These are phyloP conservation scores for Neosalanx taihuensis DNA, from an alignment of 2,797 vertebrate species.

Conservation along the genomic window DNA sequence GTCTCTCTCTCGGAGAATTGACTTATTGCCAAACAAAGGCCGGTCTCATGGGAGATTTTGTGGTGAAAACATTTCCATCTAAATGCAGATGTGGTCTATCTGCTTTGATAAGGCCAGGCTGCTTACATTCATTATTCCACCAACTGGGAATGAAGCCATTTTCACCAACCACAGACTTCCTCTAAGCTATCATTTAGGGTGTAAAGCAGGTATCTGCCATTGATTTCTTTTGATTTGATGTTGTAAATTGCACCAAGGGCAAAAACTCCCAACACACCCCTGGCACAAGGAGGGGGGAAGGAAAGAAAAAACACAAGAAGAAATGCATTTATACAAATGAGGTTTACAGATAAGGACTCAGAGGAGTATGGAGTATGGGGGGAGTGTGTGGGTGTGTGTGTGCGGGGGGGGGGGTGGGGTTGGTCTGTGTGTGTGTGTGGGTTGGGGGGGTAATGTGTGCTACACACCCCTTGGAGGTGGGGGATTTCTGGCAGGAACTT, in stretches of 20 bases:
- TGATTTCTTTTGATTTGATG: conserved; percentile 57
- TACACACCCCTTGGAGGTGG: conserved; percentile 29
- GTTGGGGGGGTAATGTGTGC: background rate
- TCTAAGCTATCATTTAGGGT: conserved; percentile 47
- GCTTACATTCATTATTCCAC: conserved; percentile 66
- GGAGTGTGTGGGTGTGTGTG: conserved; percentile 9
- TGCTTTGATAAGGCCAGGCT: conserved; percentile 32
- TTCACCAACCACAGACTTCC: conserved; percentile 33
- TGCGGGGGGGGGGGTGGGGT: no score
- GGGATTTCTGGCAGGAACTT: conserved; percentile 18
- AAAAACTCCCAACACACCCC: conserved; percentile 5
- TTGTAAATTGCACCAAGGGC: conserved; percentile 40
- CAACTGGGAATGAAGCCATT: conserved; percentile 45
- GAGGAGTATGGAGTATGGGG: background rate
- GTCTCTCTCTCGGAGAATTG: conserved; percentile 36
- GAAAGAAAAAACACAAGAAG: conserved; percentile 25
- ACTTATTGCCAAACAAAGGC: conserved; percentile 63
- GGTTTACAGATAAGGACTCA: conserved; percentile 29
- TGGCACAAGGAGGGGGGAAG: background rate
- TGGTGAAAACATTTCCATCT: conserved; percentile 73
- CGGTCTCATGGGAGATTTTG: conserved; percentile 53
- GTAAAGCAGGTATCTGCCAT: conserved; percentile 40
- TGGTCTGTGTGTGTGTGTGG: no score
- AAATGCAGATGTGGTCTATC: conserved; percentile 76
- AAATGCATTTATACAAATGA: conserved; percentile 45